These are phyloP conservation scores for Tokudaia tokunoshimensis DNA, from an alignment of 2,797 vertebrate species.

Conservation along the genomic window DNA sequence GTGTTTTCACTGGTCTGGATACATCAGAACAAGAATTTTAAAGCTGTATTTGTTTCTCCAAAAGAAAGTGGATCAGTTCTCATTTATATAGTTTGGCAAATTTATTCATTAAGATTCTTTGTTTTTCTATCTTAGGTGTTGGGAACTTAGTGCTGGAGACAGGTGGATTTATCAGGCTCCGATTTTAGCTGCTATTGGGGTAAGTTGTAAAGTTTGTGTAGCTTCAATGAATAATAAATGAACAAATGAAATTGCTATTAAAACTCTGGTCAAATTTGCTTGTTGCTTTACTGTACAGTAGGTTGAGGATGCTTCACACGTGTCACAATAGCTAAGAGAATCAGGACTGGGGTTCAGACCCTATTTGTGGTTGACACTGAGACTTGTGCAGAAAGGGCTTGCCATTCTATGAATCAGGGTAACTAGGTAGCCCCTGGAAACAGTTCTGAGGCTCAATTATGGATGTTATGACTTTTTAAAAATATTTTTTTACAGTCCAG, in stretches of 20 bases:
- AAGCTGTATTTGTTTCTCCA: background rate
- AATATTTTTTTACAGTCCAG: too few relatives aligned
- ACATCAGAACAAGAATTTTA: background rate
- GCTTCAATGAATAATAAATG: background rate
- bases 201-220: conserved; percentile 85
- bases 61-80: conserved; percentile 5
- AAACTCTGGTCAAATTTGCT: background rate
- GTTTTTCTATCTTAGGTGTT: conserved; percentile 90
- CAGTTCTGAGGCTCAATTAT: background rate
- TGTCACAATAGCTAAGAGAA: background rate
- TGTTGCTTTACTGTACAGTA: background rate
- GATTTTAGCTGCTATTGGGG: conserved; percentile 93
- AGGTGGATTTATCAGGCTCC: conserved; percentile 96
- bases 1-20: background rate
- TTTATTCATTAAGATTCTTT: conserved; percentile 59
- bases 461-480: background rate
- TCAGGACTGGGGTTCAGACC: background rate
- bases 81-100: background rate
- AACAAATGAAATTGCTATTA: background rate
- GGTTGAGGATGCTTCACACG: background rate
- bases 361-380: background rate
- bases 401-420: background rate
- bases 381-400: background rate
- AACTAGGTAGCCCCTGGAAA: too few relatives aligned
- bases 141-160: conserved; percentile 95